phyloP scores from a whole-genome alignment of 2,113 vertebrate genomes.

The Fulmarus glacialis region DNA sequence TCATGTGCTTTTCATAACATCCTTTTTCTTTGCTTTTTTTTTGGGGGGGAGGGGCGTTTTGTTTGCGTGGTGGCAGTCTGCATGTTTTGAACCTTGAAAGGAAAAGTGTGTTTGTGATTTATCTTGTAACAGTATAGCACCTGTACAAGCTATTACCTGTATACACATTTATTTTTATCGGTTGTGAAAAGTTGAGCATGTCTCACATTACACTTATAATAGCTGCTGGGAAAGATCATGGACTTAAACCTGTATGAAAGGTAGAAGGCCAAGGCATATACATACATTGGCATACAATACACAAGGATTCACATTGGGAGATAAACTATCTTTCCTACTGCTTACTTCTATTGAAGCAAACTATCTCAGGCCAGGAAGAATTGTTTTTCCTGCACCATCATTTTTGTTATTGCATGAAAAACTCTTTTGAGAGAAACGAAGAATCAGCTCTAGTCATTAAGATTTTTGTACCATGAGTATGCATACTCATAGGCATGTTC shows the following conservation, averaged over 20 bases:
- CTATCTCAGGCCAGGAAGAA: background rate
- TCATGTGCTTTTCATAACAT: background rate
- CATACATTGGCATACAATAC: background rate
- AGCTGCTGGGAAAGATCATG: background rate
- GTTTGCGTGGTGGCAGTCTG: background rate
- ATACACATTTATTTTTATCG: background rate
- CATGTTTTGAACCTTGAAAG: background rate
- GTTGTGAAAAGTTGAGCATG: background rate
- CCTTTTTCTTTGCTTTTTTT: background rate
- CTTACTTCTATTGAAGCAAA: background rate
- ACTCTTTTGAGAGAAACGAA: background rate
- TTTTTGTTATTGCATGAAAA: background rate
- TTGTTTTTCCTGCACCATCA: background rate
- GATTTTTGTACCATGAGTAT: background rate
- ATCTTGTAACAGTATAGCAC: background rate
- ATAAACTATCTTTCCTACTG: background rate
- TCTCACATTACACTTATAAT: background rate
- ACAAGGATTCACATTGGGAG: background rate
- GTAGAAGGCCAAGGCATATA: background rate
- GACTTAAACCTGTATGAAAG: background rate
- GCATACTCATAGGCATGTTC: background rate
- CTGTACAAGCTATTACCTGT: background rate
- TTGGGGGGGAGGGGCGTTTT: background rate
- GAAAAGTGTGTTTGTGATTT: background rate
- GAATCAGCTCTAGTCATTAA: background rate